phyloP scores from a whole-genome alignment of 2,888 invertebrate genomes.

The Cosmia trapezina region DNA sequence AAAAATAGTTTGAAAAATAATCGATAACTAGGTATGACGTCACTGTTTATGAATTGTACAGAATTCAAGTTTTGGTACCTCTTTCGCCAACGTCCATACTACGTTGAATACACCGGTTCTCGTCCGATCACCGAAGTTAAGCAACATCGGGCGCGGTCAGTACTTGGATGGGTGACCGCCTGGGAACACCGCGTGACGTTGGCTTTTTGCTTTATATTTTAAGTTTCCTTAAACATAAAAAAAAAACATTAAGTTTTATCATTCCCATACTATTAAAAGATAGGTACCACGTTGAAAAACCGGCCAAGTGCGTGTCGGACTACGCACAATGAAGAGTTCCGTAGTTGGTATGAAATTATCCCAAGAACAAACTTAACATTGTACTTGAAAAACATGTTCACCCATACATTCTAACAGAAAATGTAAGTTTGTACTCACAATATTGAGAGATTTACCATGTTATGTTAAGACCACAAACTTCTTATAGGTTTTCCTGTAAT shows the following conservation, averaged over 20 bases:
- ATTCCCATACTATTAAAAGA: too few relatives aligned
- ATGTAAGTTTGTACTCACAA: too few relatives aligned
- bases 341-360: too few relatives aligned
- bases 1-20: background rate
- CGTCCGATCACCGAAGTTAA: conserved; percentile 65
- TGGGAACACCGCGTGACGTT: conserved; percentile 78
- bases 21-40: background rate
- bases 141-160: conserved; percentile 83
- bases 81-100: conserved; percentile 78
- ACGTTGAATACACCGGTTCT: conserved; percentile 84
- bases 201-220: background rate
- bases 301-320: too few relatives aligned
- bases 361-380: too few relatives aligned
- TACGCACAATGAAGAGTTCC: too few relatives aligned
- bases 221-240: background rate
- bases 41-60: background rate
- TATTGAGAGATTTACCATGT: too few relatives aligned
- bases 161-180: conserved; percentile 85
- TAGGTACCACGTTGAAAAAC: background rate
- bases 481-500: too few relatives aligned
- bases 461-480: too few relatives aligned
- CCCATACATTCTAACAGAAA: too few relatives aligned
- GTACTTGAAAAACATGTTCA: too few relatives aligned
- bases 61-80: background rate
- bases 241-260: background rate